Percentiles rank a stretch among this genome's conserved stretches.
Conservation (phyloP, 2,113 vertebrate species). For the Rafetus swinhoei region DNA sequence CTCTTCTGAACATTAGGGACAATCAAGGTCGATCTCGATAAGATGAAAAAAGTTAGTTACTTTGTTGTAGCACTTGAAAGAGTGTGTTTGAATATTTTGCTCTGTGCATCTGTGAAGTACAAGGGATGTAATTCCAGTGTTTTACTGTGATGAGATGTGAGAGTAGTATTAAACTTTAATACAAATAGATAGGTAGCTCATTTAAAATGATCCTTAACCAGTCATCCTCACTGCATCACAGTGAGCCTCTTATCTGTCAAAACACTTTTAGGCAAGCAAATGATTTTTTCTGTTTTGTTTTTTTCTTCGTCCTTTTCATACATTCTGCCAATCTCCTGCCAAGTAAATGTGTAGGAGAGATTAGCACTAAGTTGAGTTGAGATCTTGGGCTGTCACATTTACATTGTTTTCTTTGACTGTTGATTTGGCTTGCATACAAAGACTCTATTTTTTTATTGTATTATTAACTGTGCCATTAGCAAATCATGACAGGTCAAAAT, state of each 20-base stretch:
- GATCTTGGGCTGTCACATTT: background rate
- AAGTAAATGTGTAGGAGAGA: rapidly evolving
- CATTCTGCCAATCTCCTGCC: background rate
- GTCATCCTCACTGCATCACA: rapidly evolving
- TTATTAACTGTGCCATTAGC: background rate
- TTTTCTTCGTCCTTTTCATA: background rate
- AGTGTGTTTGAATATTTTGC: rapidly evolving
- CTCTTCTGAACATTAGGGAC: background rate
- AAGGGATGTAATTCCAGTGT: background rate
- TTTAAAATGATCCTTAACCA: background rate
- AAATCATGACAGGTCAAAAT: background rate
- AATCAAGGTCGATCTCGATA: background rate
- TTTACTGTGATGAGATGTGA: background rate
- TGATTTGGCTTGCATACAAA: background rate
- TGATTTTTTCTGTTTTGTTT: background rate
- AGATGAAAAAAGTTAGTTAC: background rate
- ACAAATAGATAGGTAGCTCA: background rate
- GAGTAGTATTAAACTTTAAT: rapidly evolving
- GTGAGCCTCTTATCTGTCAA: background rate
- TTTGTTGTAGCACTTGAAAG: background rate
- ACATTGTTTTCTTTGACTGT: background rate
- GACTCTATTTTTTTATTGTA: background rate
- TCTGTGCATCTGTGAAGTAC: background rate
- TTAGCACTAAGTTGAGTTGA: background rate
- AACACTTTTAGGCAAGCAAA: background rate